These are phyloP conservation scores for Phoxinus phoxinus DNA, from an alignment of 2,113 vertebrate species.

Conservation along the genomic window DNA sequence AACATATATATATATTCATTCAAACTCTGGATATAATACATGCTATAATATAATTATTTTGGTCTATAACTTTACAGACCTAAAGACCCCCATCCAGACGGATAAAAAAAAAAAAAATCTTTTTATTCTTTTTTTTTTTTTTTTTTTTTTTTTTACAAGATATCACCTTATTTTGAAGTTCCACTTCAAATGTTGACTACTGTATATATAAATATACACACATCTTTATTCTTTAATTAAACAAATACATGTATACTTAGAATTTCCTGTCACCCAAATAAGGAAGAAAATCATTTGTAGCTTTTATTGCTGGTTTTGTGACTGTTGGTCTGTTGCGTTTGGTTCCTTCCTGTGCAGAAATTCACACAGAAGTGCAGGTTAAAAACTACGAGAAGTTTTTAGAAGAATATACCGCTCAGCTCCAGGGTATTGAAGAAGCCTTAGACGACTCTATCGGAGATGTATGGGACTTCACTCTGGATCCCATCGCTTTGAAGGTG, in stretches of 20 bases:
- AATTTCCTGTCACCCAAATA: neutral
- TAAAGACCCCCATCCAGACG: too few species aligned
- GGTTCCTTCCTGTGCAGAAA: constrained; percentile 79
- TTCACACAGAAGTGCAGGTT: constrained; percentile 96
- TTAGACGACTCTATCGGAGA: constrained; percentile 95
- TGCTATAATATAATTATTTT: too few species aligned
- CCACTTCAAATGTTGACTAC: too few species aligned
- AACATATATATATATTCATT: neutral
- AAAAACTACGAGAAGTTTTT: constrained; percentile 96
- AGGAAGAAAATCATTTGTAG: neutral
- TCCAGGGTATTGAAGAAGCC: constrained; percentile 93
- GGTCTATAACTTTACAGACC: too few species aligned
- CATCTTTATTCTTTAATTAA: too few species aligned
- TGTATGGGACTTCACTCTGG: constrained; percentile 98
- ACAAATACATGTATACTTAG: too few species aligned
- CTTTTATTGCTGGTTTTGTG: neutral
- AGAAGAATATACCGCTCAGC: constrained; percentile 92
- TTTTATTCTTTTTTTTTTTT: too few species aligned
- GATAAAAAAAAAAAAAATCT: too few species aligned
- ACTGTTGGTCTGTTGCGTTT: neutral
- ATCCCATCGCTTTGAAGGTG: constrained; percentile 94
- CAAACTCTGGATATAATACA: too few species aligned
- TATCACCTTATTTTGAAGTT: too few species aligned
- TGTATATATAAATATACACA: too few species aligned
- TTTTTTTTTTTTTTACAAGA: too few species aligned